Evolutionary conservation across 2,797 vertebrate genomes (phyloP), one percentile per base, ranked within the genome.

Genomic region (Thunnus albacares): DNA sequence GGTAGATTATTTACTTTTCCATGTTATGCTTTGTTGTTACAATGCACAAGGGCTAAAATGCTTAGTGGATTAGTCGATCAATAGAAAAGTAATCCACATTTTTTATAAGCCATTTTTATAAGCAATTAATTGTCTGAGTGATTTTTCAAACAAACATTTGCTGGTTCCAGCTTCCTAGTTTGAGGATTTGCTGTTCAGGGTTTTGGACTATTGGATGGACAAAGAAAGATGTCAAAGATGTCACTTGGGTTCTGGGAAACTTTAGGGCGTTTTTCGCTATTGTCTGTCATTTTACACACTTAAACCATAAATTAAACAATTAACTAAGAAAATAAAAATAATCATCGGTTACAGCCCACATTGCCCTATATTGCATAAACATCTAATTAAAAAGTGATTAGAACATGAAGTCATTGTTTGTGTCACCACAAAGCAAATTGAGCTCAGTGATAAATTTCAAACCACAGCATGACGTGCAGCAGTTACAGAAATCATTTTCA

Each of bases 341-440:
- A 38, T 11, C 10, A 2, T 11, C 11, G 38, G 38, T 38, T 33
- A 12, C 11, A 38, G 11, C 38, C 38, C 8, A 11, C 9, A 38
- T 2, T 41, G 6, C 20, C 49, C 6, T 24, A 7, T 4, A 14
- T n/a, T 4, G 47, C 10, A 3, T 60, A 13, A 52, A 41, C 33
- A 64, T 43, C 30, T 33, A 33, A 30, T 65, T 53, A 43, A 71
- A 77, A 8, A 64, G 22, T 18, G 6, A 65, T 71, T 10, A 4
- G 20, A 64, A 4, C 30, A 51, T 38, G 58, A 22, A 52, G 49
- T 56, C 15, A 58, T 1, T 30, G 18, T 30, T 41, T 15, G 24
- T 59, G 18, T 30, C 56, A 61, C 26, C n/a, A 53, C 63, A 67
- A 26, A 43, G 61, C 26, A 12, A 72, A 62, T 20, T 68, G 10